phyloP scores from a whole-genome alignment of 2,113 vertebrate species.

The Callipepla californica region DNA sequence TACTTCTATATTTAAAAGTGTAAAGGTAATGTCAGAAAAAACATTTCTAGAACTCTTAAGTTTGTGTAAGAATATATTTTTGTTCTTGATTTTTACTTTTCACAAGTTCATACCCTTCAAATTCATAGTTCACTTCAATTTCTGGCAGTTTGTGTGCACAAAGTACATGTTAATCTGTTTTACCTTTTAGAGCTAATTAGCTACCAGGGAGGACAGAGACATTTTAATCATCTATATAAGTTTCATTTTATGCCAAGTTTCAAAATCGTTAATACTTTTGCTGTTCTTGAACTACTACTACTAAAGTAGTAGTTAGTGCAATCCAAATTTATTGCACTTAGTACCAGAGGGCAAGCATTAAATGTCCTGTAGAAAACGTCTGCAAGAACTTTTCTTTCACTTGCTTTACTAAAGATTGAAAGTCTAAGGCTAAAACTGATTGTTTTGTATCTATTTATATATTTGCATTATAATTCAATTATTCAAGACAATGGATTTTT shows the following conservation, averaged over 20 bases:
- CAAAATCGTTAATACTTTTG: background rate
- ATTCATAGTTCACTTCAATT: background rate
- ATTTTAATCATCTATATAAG: background rate
- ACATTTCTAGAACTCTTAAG: background rate
- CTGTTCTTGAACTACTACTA: background rate
- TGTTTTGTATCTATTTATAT: background rate
- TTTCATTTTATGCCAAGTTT: background rate
- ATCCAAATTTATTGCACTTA: background rate
- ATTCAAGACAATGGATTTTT: background rate
- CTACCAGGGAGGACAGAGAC: background rate
- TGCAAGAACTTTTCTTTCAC: background rate
- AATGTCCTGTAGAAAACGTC: background rate
- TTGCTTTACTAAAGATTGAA: background rate
- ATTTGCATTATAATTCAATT: slow-evolving; percentile 12
- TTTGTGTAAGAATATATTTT: background rate
- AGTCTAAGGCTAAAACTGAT: background rate
- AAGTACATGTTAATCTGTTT: background rate
- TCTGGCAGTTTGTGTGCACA: background rate
- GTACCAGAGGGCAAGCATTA: background rate
- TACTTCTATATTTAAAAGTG: no score
- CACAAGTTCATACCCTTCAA: background rate
- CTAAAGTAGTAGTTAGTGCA: background rate
- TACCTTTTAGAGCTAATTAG: background rate
- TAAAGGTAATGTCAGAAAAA: no score
- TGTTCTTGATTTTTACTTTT: background rate